Base-by-base conservation (phyloP, 1,140 invertebrate species). In the Paraescarpia echinospica region DNA sequence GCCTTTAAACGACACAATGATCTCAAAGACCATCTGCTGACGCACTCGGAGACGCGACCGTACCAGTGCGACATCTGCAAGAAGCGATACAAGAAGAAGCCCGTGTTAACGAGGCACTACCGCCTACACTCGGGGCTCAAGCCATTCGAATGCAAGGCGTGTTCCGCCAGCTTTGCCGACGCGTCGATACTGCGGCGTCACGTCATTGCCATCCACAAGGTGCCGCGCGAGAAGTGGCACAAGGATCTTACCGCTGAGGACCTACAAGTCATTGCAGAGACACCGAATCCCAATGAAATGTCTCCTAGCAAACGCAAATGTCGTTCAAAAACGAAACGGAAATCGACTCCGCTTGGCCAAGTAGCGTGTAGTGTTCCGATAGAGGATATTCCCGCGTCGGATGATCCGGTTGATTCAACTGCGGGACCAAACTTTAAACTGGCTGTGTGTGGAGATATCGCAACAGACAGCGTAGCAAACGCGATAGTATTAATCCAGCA, bases 1-100 rank as follows among this genome's bases (percentile, higher is more conserved):
- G 34, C 34, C 4, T 90, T 90, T 33, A 90, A 90, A 31, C 34
- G 90, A 33, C 34, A 90, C 35, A 41, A 33, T 31, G 35, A 90
- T 31, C 35, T 90, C 18, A 90, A 90, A n/a, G 34, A 90, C 34
- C 90, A 90, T 31, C 35, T 90, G 35, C n/a, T 90, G 90, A 90
- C 90, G n/a, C 90, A 90, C n/a, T 35, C 34, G 18, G 90, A 90
- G 18, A 41, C 34, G 90, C 34, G 35, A 5, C 90, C 90, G 35
- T 90, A 90, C 35, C 34, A 35, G 90, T 90, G 90, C 90, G 90
- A 90, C 34, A 90, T 41, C 34, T 90, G 90, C 59, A 77, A 77
- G 59, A 77, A 77, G 59, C 59, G 59, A 12, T 77, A 77, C 59
- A 77, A 77, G 59, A 77, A 77, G 59, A 77, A 77, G 27, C 59